Evolutionary conservation across 2,113 vertebrate species (phyloP).

Genomic region (Accipiter virgatus): DNA sequence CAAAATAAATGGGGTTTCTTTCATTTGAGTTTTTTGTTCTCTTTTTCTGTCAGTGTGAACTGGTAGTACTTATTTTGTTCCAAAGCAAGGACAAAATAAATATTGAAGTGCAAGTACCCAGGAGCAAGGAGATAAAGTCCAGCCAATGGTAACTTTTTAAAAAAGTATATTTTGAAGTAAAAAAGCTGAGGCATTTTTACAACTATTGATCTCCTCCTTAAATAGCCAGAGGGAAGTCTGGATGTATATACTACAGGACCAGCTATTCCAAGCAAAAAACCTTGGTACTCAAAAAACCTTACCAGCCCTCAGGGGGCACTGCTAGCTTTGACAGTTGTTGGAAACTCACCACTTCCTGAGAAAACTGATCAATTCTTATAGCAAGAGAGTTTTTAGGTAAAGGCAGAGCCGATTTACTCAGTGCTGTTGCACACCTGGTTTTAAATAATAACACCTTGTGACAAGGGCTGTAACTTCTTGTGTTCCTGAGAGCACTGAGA

Average conservation of each 20-base stretch:
- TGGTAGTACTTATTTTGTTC: neutral
- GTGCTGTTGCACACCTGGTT: neutral
- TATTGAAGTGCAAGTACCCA: neutral
- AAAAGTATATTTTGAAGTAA: neutral
- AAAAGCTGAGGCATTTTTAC: neutral
- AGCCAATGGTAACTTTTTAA: neutral
- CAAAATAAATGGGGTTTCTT: neutral
- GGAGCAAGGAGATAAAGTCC: neutral
- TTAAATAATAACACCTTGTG: neutral
- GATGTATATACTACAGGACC: neutral
- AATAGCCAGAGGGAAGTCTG: slow-evolving; percentile 1
- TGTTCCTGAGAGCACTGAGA: neutral
- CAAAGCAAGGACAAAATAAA: neutral
- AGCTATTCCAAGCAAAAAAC: slow-evolving; percentile 4
- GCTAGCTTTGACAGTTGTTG: neutral
- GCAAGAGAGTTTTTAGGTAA: neutral
- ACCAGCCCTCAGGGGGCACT: neutral
- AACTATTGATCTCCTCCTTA: slow-evolving; percentile 1
- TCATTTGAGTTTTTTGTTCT: neutral
- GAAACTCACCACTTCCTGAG: neutral
- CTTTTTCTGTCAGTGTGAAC: neutral
- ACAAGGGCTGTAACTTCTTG: neutral
- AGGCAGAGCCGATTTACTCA: neutral
- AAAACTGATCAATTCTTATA: neutral
- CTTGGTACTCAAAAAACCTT: neutral